These are phyloP conservation scores for Acridotheres tristis DNA, from an alignment of 2,797 vertebrate genomes.

Conservation along the genomic window DNA sequence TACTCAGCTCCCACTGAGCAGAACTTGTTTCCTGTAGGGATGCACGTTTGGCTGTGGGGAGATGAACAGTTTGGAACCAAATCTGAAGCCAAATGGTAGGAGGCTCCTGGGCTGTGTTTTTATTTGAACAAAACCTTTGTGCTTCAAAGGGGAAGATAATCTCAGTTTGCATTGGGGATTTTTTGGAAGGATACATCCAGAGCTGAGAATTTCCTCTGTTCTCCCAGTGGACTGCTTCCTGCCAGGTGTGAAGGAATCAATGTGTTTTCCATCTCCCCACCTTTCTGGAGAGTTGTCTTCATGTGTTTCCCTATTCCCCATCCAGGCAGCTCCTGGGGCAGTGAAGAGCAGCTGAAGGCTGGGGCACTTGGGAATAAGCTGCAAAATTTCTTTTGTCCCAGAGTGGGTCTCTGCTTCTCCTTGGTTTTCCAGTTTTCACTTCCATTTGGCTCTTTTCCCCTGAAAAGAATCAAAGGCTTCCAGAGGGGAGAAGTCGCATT, in stretches of 20 bases:
- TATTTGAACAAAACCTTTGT: neutral
- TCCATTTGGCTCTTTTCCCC: neutral
- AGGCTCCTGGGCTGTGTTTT: neutral
- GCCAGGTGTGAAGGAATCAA: neutral
- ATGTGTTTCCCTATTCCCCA: neutral
- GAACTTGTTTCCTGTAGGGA: neutral
- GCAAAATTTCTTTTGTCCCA: neutral
- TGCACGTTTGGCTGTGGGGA: neutral
- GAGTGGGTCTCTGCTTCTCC: neutral
- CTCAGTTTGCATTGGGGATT: neutral
- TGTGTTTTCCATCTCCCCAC: neutral
- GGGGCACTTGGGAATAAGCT: neutral
- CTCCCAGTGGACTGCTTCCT: neutral
- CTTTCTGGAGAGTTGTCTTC: neutral
- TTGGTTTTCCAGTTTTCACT: neutral
- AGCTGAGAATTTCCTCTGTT: neutral
- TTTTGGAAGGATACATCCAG: neutral
- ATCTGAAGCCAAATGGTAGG: neutral
- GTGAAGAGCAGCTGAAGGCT: neutral
- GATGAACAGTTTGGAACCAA: neutral
- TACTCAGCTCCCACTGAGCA: neutral
- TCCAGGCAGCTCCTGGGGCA: neutral
- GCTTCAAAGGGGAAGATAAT: neutral
- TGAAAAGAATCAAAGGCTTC: neutral
- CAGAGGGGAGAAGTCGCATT: neutral